A percentile compares a stretch with the other conserved stretches of the same genome.
These are phyloP conservation scores for Drosophila asahinai DNA, from an alignment of 1,140 invertebrate genomes.

Conservation along the genomic window DNA sequence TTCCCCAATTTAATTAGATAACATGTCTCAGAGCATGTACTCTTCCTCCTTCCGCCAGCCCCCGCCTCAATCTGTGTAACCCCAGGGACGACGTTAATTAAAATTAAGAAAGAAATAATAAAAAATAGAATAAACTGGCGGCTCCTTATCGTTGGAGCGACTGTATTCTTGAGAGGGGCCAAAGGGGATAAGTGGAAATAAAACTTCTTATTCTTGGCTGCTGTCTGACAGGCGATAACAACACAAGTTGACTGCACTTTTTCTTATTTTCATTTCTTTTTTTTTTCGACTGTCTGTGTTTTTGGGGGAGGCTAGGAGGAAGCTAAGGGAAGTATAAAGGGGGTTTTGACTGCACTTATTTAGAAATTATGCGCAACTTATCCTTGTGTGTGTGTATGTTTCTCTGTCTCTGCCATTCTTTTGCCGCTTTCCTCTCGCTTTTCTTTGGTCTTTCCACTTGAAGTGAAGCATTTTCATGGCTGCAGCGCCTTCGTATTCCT, in stretches of 20 bases:
- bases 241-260: conserved; percentile 70
- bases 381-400: conserved; percentile 18
- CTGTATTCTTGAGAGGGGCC: conserved; percentile 6
- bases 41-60: not conserved
- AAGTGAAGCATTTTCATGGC: conserved; percentile 20
- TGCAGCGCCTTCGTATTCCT: conserved; percentile 12
- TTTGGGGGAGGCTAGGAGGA: not conserved
- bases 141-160: conserved; percentile 27
- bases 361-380: conserved; percentile 77
- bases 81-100: conserved; percentile 59
- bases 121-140: conserved; percentile 49
- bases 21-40: conserved; percentile 52
- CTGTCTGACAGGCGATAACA: conserved; percentile 64
- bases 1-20: conserved; percentile 68
- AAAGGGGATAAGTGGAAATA: conserved; percentile 21
- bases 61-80: conserved; percentile 3
- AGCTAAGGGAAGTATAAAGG: not conserved
- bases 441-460: conserved; percentile 9
- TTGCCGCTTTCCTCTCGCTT: not conserved
- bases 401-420: conserved; percentile 2
- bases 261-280: conserved; percentile 2
- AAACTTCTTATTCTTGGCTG: conserved; percentile 63
- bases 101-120: conserved; percentile 59
- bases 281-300: conserved; percentile 27
- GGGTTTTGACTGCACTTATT: conserved; percentile 54